Evolutionary conservation across 2,113 vertebrate genomes (phyloP).

Genomic region (Platysteira castanea): DNA sequence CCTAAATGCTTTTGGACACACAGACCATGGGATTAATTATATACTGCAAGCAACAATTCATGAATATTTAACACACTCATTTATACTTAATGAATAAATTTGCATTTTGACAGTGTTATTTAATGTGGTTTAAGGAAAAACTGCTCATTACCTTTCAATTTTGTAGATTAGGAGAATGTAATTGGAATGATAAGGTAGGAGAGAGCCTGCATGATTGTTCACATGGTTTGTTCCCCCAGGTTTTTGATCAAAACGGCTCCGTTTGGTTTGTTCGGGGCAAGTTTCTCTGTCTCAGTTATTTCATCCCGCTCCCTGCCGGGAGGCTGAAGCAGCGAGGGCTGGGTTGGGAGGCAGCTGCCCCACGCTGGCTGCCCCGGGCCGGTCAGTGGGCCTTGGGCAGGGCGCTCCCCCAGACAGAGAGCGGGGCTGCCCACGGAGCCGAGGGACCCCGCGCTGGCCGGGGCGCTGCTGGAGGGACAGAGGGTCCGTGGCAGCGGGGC

Average conservation of each 20-base stretch:
- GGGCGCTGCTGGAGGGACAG: rapidly evolving
- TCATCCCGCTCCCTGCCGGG: not conserved
- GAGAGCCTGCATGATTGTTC: slow-evolving; percentile 45
- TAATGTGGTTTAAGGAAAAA: slow-evolving; percentile 81
- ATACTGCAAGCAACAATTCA: slow-evolving; percentile 77
- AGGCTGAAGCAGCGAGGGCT: too few species aligned
- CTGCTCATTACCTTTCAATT: slow-evolving; percentile 80
- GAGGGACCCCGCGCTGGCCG: not conserved
- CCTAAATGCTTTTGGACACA: slow-evolving; percentile 74
- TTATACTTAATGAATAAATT: slow-evolving; percentile 87
- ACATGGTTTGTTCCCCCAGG: not conserved
- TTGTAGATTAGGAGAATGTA: slow-evolving; percentile 75
- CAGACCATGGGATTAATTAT: slow-evolving; percentile 80
- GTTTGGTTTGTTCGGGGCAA: not conserved
- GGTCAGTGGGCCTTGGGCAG: rapidly evolving
- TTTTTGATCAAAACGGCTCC: not conserved
- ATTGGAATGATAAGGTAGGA: slow-evolving; percentile 73
- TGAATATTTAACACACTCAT: slow-evolving; percentile 84
- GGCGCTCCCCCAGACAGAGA: rapidly evolving
- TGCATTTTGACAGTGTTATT: slow-evolving; percentile 83
- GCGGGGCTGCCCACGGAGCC: not conserved
- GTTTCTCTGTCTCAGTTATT: not conserved
- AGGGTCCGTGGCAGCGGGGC: rapidly evolving
- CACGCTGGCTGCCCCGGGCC: rapidly evolving
- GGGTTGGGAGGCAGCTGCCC: rapidly evolving